A percentile compares a stretch with the other conserved stretches of the same genome.
Conservation (phyloP, 35 echinoderm and acorn worm species). For the Stichopus chloronotus region DNA sequence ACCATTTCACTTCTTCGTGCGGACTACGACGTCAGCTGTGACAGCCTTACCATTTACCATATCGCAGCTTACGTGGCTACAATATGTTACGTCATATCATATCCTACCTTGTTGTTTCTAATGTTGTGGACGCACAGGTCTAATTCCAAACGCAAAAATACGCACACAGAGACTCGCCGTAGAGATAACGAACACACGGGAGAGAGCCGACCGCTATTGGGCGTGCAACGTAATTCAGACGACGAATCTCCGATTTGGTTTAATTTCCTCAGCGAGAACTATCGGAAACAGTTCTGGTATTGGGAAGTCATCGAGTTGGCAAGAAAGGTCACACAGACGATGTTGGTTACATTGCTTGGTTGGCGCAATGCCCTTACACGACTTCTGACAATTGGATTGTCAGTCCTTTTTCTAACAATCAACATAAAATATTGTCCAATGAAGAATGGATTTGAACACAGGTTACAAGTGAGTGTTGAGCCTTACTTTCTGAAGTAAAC, state of each 20-base stretch:
- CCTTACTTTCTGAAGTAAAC: no score
- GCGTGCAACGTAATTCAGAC: not conserved
- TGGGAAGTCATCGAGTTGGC: constrained; percentile 59
- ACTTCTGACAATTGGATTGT: constrained; percentile 26
- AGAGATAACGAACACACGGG: not conserved
- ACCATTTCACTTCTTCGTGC: not conserved
- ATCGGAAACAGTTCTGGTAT: constrained; percentile 44
- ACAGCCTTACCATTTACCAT: not conserved
- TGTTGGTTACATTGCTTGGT: constrained; percentile 44
- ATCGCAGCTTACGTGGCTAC: not conserved
- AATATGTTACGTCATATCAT: not conserved
- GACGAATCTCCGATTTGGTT: not conserved
- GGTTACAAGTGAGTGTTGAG: constrained; percentile 37
- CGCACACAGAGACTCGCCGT: not conserved
- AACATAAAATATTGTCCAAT: constrained; percentile 53
- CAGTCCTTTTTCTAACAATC: constrained; percentile 41
- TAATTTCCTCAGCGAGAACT: constrained; percentile 61
- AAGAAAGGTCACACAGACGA: constrained; percentile 55
- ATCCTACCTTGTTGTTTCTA: not conserved
- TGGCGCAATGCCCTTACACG: not conserved
- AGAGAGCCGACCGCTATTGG: not conserved
- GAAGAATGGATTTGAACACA: constrained; percentile 38
- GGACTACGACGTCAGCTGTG: not conserved
- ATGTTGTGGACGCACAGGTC: not conserved
- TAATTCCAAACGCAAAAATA: not conserved